Percentiles rank a stretch among this genome's conserved stretches.
phyloP scores from a whole-genome alignment of 2,113 vertebrate species.

The Tringa solitaria region DNA sequence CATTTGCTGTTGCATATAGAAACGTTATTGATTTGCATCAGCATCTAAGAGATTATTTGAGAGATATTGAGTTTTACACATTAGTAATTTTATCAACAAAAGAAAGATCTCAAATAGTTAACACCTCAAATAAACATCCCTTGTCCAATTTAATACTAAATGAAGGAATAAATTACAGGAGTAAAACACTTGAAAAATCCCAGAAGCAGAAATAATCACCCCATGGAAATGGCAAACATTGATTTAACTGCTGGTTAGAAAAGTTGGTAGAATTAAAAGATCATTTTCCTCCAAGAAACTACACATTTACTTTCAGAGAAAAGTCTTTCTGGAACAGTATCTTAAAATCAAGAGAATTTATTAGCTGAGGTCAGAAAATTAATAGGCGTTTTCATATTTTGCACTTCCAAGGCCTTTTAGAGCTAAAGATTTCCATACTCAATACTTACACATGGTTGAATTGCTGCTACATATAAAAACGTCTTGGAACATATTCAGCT shows the following conservation, averaged over 20 bases:
- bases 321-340: neutral
- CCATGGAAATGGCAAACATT: neutral
- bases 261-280: neutral
- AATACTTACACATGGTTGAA: neutral
- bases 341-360: neutral
- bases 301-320: neutral
- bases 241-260: neutral
- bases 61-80: neutral
- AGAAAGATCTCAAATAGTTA: neutral
- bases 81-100: neutral
- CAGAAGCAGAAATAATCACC: neutral
- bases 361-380: neutral
- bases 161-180: neutral
- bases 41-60: neutral
- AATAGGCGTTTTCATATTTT: neutral
- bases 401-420: neutral
- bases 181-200: neutral
- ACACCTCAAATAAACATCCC: neutral
- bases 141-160: neutral
- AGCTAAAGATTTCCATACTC: neutral
- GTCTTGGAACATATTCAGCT: neutral
- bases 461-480: neutral
- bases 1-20: neutral
- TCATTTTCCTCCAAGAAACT: neutral
- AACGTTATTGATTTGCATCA: neutral